Evolutionary conservation across 2,888 invertebrate species (phyloP), one percentile per base, ranked within the genome.

Genomic region (Philereme vetulata): DNA sequence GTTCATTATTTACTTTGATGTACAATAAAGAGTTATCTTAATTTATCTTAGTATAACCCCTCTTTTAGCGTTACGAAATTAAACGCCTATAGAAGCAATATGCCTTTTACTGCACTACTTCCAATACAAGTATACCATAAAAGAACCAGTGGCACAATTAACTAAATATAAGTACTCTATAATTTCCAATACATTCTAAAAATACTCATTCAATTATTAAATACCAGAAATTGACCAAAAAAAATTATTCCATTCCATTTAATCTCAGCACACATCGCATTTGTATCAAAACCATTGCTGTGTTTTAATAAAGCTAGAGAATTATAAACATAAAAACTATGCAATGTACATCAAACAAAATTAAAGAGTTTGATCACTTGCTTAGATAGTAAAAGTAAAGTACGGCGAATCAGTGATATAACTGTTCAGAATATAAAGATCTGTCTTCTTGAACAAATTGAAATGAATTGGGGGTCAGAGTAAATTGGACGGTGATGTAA

Each of bases 321-420:
- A 36, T 33, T 36, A 38, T 36, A 11, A 21, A 2, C 1, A 8
- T 33, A 34, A 48, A 35, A 58, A 42, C 21, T 34, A 21, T 33
- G 67, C 68, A 69, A 72, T 71, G 70, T 52, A 68, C 5, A 4
- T 7, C 58, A 62, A 36, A 54, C 11, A 48, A 9, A 11, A 33
- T 32, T 54, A 10, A 10, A 35, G 54, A 0, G 35, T 50, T 38
- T 2, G n/a, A 11, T 7, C 0, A 48, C 53, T 56, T 51, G 11
- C 40, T 32, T 5, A 35, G 36, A 53, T 66, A 60, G 64, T 72
- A 70, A 55, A 53, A 67, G 64, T 43, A 46, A 48, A 51, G 52
- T 71, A 60, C 64, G 68, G 67, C 76, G 76, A 75, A 72, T 64
- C 67, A 70, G 68, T 79, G 78, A 76, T 72, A 74, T 78, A 78